Percentiles rank a stretch among this genome's conserved stretches.
These are phyloP conservation scores for Tetramorium alpestre DNA, from an alignment of 1,140 invertebrate genomes.

Conservation along the genomic window DNA sequence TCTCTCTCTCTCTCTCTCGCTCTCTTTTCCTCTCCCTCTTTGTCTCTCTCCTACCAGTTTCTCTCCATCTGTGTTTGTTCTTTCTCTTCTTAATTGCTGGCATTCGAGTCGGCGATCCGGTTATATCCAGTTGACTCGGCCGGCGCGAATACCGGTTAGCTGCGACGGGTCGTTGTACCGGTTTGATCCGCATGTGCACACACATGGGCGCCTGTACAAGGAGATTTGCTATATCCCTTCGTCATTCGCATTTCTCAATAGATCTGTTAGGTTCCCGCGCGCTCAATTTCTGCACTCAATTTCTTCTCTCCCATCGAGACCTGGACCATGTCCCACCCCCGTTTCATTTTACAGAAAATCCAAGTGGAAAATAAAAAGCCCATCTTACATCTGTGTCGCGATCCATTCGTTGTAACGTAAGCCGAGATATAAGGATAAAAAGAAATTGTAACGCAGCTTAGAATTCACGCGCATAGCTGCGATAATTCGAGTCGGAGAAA, in stretches of 20 bases:
- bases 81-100: conserved; percentile 46
- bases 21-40: background rate
- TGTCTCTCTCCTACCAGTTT: background rate
- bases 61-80: conserved; percentile 6
- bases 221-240: conserved; percentile 28
- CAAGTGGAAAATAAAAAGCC: background rate
- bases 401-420: background rate
- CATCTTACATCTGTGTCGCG: background rate
- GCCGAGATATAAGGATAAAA: background rate
- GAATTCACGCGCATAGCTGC: background rate
- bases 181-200: conserved; percentile 23
- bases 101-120: conserved; percentile 59
- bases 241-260: conserved; percentile 33
- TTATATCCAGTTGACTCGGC: conserved; percentile 72
- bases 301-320: background rate
- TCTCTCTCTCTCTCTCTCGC: background rate
- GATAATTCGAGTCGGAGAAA: background rate
- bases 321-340: background rate
- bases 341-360: conserved; percentile 6
- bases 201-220: conserved; percentile 35
- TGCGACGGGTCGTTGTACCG: conserved; percentile 72
- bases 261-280: background rate
- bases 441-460: background rate
- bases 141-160: conserved; percentile 66
- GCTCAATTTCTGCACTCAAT: background rate